A percentile compares a stretch with the other conserved stretches of the same genome.
Conservation (phyloP, 2,888 invertebrate species). For the Biston stratarius region DNA sequence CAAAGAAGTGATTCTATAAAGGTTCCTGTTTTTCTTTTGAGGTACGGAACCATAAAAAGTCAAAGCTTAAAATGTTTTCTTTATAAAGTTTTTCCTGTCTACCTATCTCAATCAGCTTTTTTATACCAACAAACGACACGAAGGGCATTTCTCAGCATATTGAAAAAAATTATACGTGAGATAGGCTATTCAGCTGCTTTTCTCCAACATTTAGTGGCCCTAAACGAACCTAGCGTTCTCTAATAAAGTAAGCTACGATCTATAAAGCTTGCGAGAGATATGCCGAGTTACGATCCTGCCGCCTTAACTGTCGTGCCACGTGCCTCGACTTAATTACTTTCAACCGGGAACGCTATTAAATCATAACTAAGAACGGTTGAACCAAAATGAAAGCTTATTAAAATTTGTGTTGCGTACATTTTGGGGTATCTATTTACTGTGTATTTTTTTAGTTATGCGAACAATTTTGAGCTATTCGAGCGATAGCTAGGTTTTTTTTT, state of each 20-base stretch:
- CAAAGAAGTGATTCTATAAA: too few relatives aligned
- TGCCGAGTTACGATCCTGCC: conserved; percentile 33
- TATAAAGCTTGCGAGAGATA: conserved; percentile 26
- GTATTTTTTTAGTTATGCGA: not conserved
- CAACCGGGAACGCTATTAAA: conserved; percentile 10
- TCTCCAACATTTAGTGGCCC: not conserved
- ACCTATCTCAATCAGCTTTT: too few relatives aligned
- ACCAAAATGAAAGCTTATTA: conserved; percentile 7
- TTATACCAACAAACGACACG: too few relatives aligned
- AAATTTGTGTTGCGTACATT: not conserved
- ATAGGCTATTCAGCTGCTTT: not conserved
- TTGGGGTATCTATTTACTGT: not conserved
- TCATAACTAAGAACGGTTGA: conserved; percentile 12
- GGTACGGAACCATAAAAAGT: too few relatives aligned
- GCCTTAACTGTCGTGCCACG: conserved; percentile 34
- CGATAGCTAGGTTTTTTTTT: too few relatives aligned
- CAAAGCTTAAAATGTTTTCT: too few relatives aligned
- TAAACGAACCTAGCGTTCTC: not conserved
- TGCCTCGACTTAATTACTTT: conserved; percentile 36
- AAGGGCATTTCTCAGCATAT: too few relatives aligned
- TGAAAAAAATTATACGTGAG: not conserved
- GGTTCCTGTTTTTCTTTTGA: too few relatives aligned
- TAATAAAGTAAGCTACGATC: conserved; percentile 23
- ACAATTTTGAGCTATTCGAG: too few relatives aligned
- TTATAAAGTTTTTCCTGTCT: too few relatives aligned